phyloP scores from a whole-genome alignment of 2,888 invertebrate species.

The Pristionchus mayeri region DNA sequence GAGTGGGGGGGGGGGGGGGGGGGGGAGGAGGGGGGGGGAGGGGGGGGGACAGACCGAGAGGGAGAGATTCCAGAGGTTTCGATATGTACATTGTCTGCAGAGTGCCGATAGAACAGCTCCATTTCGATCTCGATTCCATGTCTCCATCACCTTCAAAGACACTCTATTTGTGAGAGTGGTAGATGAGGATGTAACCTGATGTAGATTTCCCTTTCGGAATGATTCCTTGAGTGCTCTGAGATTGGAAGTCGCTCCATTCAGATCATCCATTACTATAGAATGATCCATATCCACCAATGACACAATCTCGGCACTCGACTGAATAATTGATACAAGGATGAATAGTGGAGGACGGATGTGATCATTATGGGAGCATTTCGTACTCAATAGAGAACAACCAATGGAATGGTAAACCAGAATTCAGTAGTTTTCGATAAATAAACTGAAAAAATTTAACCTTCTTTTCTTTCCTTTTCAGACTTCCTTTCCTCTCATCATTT shows the following conservation, averaged over 20 bases:
- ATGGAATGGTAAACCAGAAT: background rate
- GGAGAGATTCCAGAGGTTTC: background rate
- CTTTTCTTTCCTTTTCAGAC: constrained; percentile 11
- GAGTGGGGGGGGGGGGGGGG: too few species aligned
- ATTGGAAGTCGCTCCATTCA: background rate
- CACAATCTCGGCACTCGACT: constrained; percentile 15
- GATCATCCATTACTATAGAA: background rate
- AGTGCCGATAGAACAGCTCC: background rate
- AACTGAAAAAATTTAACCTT: too few species aligned
- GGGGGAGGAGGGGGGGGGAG: too few species aligned
- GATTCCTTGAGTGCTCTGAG: background rate
- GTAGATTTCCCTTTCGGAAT: background rate
- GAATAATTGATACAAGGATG: background rate
- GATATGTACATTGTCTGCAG: background rate
- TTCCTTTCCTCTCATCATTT: background rate
- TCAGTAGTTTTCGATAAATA: too few species aligned
- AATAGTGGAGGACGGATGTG: too few species aligned
- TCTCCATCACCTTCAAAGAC: background rate
- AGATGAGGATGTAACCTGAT: background rate
- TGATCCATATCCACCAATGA: constrained; percentile 35
- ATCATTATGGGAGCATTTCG: background rate
- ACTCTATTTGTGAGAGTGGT: background rate
- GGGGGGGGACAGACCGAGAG: background rate
- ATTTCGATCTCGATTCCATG: background rate
- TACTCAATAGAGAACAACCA: background rate